Percentiles rank a stretch among this genome's conserved stretches.
Conservation (phyloP, 2,113 vertebrate genomes). For the Microtus ochrogaster region DNA sequence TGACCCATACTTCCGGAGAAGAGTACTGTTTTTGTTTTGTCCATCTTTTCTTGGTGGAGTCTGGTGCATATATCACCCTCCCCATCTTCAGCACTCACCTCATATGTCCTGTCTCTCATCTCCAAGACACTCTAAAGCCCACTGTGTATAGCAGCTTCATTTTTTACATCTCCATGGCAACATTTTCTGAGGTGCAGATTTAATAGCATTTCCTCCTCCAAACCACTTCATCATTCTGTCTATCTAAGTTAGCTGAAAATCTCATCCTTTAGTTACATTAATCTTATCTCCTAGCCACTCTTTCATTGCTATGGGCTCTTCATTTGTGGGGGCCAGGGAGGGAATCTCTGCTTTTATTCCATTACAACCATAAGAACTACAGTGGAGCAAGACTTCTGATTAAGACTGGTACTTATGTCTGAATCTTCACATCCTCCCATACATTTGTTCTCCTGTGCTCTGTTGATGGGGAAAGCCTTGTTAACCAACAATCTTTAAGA, state of each 20-base stretch:
- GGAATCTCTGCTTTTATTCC: conserved; percentile 33
- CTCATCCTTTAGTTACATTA: background rate
- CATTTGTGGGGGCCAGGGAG: background rate
- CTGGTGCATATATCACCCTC: rapidly evolving
- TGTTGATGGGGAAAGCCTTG: no score
- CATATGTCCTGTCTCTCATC: background rate
- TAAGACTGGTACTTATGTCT: background rate
- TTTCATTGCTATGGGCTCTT: conserved; percentile 6
- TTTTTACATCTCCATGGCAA: background rate
- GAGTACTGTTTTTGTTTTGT: background rate
- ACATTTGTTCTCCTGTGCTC: background rate
- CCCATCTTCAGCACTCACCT: background rate
- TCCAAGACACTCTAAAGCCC: background rate
- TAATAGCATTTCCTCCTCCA: background rate
- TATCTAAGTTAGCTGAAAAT: background rate
- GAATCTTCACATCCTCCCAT: background rate
- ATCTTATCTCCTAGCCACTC: background rate
- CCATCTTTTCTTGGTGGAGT: background rate
- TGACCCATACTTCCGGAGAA: background rate
- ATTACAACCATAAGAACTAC: background rate
- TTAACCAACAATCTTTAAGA: no score
- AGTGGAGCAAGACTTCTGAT: background rate
- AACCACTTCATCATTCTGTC: background rate
- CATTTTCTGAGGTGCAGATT: background rate
- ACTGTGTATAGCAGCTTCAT: background rate